Conservation (phyloP, 1,140 invertebrate genomes). For the Zeugodacus cucurbitae region DNA sequence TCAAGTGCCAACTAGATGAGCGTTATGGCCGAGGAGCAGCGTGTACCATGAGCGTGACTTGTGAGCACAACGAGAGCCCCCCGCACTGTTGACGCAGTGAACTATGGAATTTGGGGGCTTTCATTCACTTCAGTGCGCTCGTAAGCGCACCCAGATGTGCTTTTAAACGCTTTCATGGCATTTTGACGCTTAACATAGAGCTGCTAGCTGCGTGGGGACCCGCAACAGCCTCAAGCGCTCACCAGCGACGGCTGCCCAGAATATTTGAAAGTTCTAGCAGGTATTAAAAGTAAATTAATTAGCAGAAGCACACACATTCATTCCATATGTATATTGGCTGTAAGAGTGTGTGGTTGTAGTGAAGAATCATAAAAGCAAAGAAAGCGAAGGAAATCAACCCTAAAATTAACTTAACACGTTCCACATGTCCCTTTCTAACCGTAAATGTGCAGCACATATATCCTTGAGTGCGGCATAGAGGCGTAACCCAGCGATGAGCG, state of each 20-base stretch:
- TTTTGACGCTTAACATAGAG: neutral
- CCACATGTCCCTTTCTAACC: neutral
- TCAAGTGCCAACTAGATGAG: neutral
- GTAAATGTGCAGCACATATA: neutral
- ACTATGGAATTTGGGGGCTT: neutral
- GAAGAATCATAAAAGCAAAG: neutral
- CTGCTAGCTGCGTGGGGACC: neutral
- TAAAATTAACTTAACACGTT: slow-evolving; percentile 37
- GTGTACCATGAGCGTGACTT: neutral
- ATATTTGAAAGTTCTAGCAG: slow-evolving; percentile 36
- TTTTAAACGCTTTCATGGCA: neutral
- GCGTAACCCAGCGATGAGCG: no score
- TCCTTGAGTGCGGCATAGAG: no score
- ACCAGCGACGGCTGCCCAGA: neutral
- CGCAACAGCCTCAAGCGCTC: neutral
- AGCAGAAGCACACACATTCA: slow-evolving; percentile 1
- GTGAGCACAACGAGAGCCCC: neutral
- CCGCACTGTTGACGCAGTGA: neutral
- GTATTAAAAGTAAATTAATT: slow-evolving; percentile 45
- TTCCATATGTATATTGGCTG: neutral
- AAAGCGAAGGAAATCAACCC: slow-evolving; percentile 37
- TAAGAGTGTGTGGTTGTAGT: neutral
- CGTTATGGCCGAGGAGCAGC: neutral
- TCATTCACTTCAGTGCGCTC: neutral
- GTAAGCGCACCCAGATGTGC: slow-evolving; percentile 21